Base-by-base conservation (phyloP, 2,888 invertebrate genomes). In the Drymonia ruficornis region DNA sequence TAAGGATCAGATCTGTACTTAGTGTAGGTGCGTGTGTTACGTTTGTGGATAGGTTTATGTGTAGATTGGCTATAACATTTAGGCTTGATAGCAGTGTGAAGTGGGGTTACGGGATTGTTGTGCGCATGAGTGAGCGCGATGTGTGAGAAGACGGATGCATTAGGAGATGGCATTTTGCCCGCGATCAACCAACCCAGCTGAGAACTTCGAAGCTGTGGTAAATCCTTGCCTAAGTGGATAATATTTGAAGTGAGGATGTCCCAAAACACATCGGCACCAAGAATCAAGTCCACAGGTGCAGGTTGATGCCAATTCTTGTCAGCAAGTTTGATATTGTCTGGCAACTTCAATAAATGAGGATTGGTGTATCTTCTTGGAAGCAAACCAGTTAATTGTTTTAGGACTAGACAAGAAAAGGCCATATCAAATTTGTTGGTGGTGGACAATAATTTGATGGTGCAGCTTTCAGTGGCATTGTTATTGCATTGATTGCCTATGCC, bases 201-300 rank as follows among this genome's bases (percentile, higher is more conserved):
- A 18, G 63, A 60, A 43, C 60, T 56, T 42, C 48, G 61, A 15
- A 69, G 55, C 5, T 56, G 49, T 1, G 69, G 62, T 8, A 53
- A 34, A 8, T 52, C 50, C 9, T 49, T 15, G 40, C 65, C 64
- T 48, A 67, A 49, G 8, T 46, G 48, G 3, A 62, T 52, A 28
- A 55, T 54, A 31, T 59, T 48, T 16, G 60, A 49, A n/a, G 65
- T 62, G 45, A 70, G 49, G 16, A 70, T 19, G 31, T 63, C 56
- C 68, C 68, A 62, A 53, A 70, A 68, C 1, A 66, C 9, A 23
- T 68, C 65, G 15, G 59, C 61, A 7, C 66, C 66, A 9, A 66
- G 53, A n/a, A 65, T 34, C 11, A 68, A 47, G 42, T 64, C 63
- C 4, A 65, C 34, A 1, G 46, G 42, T 12, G 61, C 49, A 12